Percentiles rank a stretch among this genome's conserved stretches.
These are phyloP conservation scores for Scomber scombrus DNA, from an alignment of 2,113 vertebrate genomes.

Conservation along the genomic window DNA sequence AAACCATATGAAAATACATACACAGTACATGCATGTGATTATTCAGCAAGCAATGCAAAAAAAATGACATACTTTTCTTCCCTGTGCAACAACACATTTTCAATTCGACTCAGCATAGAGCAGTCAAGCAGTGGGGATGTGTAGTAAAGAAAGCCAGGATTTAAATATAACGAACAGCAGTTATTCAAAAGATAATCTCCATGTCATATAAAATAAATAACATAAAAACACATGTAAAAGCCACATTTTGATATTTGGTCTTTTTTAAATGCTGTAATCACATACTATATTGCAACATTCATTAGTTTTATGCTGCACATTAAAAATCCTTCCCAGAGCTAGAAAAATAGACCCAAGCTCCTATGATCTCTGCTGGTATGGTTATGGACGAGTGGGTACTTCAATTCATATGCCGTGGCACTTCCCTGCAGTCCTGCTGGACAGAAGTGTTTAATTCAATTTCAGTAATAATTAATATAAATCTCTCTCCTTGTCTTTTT, in stretches of 20 bases:
- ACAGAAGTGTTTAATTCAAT: background rate
- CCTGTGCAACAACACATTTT: conserved; percentile 22
- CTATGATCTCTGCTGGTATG: background rate
- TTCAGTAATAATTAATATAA: no score
- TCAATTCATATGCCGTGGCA: background rate
- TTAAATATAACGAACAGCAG: background rate
- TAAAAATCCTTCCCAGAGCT: no score
- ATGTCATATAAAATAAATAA: no score
- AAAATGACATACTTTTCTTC: conserved; percentile 24
- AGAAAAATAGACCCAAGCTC: no score
- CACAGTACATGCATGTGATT: conserved; percentile 38
- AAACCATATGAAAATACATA: conserved; percentile 45
- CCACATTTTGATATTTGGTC: no score
- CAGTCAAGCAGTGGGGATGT: background rate
- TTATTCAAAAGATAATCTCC: background rate
- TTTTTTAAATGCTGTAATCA: no score
- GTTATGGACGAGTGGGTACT: background rate
- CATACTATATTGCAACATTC: background rate
- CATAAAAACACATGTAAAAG: no score
- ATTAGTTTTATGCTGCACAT: no score
- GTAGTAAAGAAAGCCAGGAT: background rate
- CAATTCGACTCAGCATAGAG: conserved; percentile 55
- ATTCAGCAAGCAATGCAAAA: conserved; percentile 35
- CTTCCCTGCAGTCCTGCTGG: background rate
- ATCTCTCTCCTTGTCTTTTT: background rate